A percentile compares a stretch with the other conserved stretches of the same genome.
Conservation (phyloP, 2,113 vertebrate species). For the Megaptera novaeangliae region DNA sequence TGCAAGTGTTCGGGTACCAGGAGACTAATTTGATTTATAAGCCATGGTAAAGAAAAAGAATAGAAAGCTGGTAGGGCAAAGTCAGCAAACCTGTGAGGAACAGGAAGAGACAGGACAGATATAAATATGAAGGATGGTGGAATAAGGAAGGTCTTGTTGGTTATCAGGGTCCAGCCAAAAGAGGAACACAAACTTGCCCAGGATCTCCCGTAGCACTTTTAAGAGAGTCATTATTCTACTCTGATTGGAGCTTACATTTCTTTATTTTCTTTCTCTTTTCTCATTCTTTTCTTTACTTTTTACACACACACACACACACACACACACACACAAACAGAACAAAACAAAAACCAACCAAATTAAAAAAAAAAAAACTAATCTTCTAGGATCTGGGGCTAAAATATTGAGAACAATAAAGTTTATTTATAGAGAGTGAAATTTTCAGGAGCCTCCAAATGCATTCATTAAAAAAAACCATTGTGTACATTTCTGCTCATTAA, state of each 20-base stretch:
- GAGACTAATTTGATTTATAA: neutral
- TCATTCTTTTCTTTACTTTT: neutral
- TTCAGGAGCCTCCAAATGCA: neutral
- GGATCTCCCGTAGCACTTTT: neutral
- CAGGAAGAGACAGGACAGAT: neutral
- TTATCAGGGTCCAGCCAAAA: neutral
- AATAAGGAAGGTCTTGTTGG: neutral
- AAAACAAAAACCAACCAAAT: neutral
- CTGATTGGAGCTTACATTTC: neutral
- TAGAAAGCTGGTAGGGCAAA: neutral
- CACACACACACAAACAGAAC: neutral
- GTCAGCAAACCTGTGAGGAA: neutral
- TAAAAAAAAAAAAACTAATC: neutral
- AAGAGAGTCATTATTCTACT: neutral
- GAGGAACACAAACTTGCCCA: neutral
- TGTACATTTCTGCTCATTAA: neutral
- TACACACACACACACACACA: neutral
- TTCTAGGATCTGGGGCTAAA: neutral
- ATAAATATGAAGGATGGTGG: neutral
- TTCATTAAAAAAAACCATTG: neutral
- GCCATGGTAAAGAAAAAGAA: neutral
- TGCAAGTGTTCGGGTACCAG: neutral
- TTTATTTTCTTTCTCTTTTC: neutral
- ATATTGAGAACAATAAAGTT: neutral
- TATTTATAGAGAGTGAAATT: neutral